These are phyloP conservation scores for Ctenomys sociabilis DNA, from an alignment of 2,113 vertebrate genomes.

Conservation along the genomic window DNA sequence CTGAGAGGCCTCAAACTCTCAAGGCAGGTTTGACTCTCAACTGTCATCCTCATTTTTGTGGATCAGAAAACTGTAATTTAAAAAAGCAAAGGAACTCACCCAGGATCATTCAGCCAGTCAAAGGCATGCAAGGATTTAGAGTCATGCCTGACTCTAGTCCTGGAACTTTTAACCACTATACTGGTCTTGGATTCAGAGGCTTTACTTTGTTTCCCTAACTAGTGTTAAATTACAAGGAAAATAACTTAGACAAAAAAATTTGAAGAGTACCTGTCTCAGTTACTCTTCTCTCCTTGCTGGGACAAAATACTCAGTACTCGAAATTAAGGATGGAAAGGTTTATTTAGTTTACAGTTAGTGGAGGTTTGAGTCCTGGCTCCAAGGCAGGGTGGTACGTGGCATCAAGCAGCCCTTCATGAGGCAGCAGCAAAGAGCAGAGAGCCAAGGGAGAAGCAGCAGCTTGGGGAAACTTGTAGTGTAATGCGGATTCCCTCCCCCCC, in stretches of 20 bases:
- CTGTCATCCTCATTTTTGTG: not conserved
- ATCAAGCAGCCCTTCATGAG: too few species aligned
- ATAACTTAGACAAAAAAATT: slow-evolving; percentile 33
- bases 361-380: too few species aligned
- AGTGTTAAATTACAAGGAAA: slow-evolving; percentile 41
- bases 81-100: not conserved
- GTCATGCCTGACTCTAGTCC: not conserved
- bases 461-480: too few species aligned
- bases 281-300: too few species aligned
- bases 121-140: not conserved
- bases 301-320: too few species aligned
- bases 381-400: too few species aligned
- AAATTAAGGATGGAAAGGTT: too few species aligned
- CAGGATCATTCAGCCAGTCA: not conserved
- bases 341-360: too few species aligned
- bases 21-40: not conserved
- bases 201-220: not conserved
- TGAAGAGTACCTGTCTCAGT: not conserved
- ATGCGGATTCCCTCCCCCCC: too few species aligned
- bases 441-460: too few species aligned
- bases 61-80: not conserved
- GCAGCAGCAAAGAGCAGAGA: too few species aligned
- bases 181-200: not conserved
- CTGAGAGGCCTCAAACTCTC: not conserved
- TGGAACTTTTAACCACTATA: not conserved